Conservation (phyloP, 2,888 invertebrate genomes). For the Eristalis tenax region DNA sequence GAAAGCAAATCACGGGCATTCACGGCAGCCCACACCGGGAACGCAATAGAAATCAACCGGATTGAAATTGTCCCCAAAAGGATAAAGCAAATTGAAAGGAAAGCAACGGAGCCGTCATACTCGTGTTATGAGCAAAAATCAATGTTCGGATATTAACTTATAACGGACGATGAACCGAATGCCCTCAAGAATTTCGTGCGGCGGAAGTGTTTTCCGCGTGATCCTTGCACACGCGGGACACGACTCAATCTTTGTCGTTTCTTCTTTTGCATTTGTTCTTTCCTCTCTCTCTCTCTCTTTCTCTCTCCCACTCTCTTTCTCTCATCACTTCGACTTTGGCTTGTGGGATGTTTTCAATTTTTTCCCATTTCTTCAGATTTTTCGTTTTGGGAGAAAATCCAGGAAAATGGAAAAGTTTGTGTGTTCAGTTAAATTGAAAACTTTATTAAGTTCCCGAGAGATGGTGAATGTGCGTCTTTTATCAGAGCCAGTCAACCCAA, state of each 20-base stretch:
- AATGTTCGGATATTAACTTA: slow-evolving; percentile 71
- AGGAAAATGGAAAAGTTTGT: slow-evolving; percentile 68
- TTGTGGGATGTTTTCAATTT: slow-evolving; percentile 15
- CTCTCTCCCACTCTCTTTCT: too few species aligned
- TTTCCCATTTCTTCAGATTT: slow-evolving; percentile 7
- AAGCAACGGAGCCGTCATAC: slow-evolving; percentile 62
- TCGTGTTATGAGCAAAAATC: slow-evolving; percentile 64
- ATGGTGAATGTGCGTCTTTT: slow-evolving; percentile 44
- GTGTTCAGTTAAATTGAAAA: slow-evolving; percentile 69
- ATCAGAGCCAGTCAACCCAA: slow-evolving; percentile 49
- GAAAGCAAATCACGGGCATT: neutral
- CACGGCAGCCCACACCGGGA: slow-evolving; percentile 26
- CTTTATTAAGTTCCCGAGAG: slow-evolving; percentile 55
- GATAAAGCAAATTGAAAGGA: slow-evolving; percentile 71
- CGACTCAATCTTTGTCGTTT: neutral
- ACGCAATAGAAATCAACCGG: slow-evolving; percentile 70
- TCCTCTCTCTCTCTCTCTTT: neutral
- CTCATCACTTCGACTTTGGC: too few species aligned
- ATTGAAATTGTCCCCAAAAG: slow-evolving; percentile 70
- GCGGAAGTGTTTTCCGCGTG: slow-evolving; percentile 26
- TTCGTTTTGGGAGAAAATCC: slow-evolving; percentile 7
- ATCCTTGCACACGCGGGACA: slow-evolving; percentile 17
- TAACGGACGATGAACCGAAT: slow-evolving; percentile 70
- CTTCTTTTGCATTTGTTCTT: slow-evolving; percentile 3
- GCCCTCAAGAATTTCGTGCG: slow-evolving; percentile 43